These are phyloP conservation scores for Nowickia ferox DNA, from an alignment of 2,888 invertebrate genomes.

Conservation along the genomic window DNA sequence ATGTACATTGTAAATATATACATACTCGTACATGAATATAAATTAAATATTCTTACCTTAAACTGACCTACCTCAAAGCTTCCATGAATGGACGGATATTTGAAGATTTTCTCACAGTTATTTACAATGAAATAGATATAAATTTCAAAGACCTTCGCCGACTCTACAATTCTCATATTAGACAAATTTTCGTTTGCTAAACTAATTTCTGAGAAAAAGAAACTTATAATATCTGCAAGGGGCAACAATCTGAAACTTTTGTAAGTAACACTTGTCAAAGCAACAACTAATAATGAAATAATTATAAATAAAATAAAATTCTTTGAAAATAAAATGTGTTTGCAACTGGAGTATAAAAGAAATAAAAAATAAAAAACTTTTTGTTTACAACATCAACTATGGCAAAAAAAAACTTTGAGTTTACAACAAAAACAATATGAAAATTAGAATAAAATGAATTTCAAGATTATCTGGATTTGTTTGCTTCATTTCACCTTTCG, in stretches of 20 bases:
- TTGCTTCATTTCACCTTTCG: slow-evolving; percentile 2
- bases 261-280: neutral
- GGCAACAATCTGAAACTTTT: neutral
- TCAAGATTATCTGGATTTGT: neutral
- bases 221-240: slow-evolving; percentile 7
- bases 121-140: neutral
- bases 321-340: slow-evolving; percentile 11
- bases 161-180: slow-evolving; percentile 8
- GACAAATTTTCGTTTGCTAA: slow-evolving; percentile 34
- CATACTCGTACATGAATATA: too few relatives aligned
- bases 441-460: neutral
- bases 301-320: neutral
- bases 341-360: neutral
- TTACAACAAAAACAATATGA: neutral
- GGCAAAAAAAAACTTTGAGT: neutral
- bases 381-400: neutral
- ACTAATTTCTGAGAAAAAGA: slow-evolving; percentile 2
- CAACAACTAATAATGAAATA: slow-evolving; percentile 1
- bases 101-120: neutral
- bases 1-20: too few relatives aligned
- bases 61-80: too few relatives aligned
- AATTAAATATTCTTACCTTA: too few relatives aligned
- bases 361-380: slow-evolving; percentile 3
- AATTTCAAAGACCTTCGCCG: neutral
- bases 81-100: neutral